Base-by-base conservation (phyloP, 2,113 vertebrate genomes). In the Hemiscyllium ocellatum region DNA sequence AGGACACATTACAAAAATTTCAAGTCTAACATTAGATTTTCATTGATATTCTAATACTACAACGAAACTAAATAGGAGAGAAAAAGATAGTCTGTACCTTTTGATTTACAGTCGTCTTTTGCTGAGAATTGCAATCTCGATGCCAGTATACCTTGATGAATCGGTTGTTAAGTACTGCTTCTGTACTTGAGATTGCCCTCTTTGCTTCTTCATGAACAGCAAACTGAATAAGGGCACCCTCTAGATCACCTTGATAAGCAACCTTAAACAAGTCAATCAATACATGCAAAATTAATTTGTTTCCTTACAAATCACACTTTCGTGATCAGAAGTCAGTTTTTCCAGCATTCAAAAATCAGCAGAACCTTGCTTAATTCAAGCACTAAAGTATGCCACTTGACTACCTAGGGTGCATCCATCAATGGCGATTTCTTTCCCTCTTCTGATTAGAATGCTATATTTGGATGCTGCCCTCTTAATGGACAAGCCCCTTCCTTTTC, bases 91-190 rank as follows among this genome's bases (percentile, higher is more conserved):
- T 94, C 29, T 37, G 96, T 98, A 98, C 98, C 97, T 98, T 98
- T 95, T 97, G 97, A 24, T 80, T 68, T 68, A 97, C 85, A 86
- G 97, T 94, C 89, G 97, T 97, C 37, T 97, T 96, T 95, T 97
- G 98, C 0, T 97, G 98, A 33, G 97, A 95, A 33, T 96, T 97
- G 96, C 98, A 98, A 94, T 99, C 98, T 96, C 98, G 98, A 96
- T 98, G 98, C 99, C 99, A 99, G 97, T 98, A 98, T 91, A 99
- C 98, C 96, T 98, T 98, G 97, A 99, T 99, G 97, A 99, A 99
- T 37, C 99, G 98, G 97, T 99, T 99, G 96, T 99, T 99, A 96
- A 99, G 98, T 42, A 99, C 98, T 22, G 99, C 99, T 97, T 99
- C 98, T 72, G 98, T 98, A 97, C 99, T 99, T 96, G 99, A 98